Percentiles rank a stretch among this genome's conserved stretches.
Evolutionary conservation across 2,888 invertebrate genomes (phyloP).

Genomic region (Boloria selene): DNA sequence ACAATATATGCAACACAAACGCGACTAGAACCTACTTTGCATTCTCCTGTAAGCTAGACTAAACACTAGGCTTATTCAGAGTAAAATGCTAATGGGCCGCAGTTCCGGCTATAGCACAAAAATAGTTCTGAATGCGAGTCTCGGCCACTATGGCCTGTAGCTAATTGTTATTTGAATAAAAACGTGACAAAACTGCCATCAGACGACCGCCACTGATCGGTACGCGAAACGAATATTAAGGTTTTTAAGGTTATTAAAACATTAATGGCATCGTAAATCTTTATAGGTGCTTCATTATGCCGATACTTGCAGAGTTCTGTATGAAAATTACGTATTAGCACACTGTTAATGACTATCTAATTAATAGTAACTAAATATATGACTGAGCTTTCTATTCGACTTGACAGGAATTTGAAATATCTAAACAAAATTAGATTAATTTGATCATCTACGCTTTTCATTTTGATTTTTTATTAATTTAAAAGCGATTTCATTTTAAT

Average conservation of each 20-base stretch:
- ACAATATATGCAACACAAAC: slow-evolving; percentile 8
- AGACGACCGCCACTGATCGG: slow-evolving; percentile 44
- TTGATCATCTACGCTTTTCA: too few relatives aligned
- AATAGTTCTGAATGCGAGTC: slow-evolving; percentile 49
- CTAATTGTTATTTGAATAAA: slow-evolving; percentile 70
- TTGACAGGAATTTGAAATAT: too few relatives aligned
- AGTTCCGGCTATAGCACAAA: slow-evolving; percentile 41
- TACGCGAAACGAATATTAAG: slow-evolving; percentile 43
- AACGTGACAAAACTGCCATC: slow-evolving; percentile 52
- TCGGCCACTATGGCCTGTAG: slow-evolving; percentile 46
- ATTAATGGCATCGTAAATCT: slow-evolving; percentile 38
- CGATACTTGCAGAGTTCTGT: too few relatives aligned
- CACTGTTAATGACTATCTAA: too few relatives aligned
- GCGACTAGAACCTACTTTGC: slow-evolving; percentile 13
- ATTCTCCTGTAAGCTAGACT: slow-evolving; percentile 13
- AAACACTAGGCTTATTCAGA: slow-evolving; percentile 31
- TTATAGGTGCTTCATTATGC: slow-evolving; percentile 26
- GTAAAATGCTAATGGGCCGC: slow-evolving; percentile 33
- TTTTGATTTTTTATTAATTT: too few relatives aligned
- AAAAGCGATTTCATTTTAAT: background rate
- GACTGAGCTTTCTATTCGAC: too few relatives aligned
- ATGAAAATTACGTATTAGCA: too few relatives aligned
- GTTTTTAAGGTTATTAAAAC: slow-evolving; percentile 42
- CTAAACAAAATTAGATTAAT: too few relatives aligned
- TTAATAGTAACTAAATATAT: too few relatives aligned